phyloP scores from a whole-genome alignment of 2,113 vertebrate species.

The Bujurquina vittata region DNA sequence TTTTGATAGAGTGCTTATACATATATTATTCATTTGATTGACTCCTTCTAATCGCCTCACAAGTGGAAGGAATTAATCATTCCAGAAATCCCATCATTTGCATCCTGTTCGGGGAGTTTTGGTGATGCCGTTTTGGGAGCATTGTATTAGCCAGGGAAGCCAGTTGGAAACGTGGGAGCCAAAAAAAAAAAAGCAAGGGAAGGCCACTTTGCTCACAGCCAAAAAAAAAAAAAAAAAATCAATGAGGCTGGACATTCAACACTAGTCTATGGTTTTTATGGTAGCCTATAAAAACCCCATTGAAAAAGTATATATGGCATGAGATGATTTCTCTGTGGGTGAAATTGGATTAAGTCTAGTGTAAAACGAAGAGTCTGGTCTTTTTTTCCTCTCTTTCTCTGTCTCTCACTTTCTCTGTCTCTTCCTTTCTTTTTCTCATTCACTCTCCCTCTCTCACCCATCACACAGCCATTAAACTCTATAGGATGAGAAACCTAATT shows the following conservation, averaged over 20 bases:
- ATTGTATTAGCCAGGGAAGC: background rate
- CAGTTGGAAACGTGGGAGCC: conserved; percentile 23
- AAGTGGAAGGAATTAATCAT: conserved; percentile 73
- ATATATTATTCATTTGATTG: conserved; percentile 77
- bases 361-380: conserved; percentile 65
- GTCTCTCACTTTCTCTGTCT: background rate
- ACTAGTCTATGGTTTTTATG: conserved; percentile 69
- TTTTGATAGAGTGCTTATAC: conserved; percentile 51
- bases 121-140: background rate
- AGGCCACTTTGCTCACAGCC: conserved; percentile 28
- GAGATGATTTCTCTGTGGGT: conserved; percentile 70
- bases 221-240: conserved; percentile 60
- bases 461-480: conserved; percentile 61
- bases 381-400: conserved; percentile 24
- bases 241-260: conserved; percentile 71
- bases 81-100: conserved; percentile 60
- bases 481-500: conserved; percentile 72
- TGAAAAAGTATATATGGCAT: conserved; percentile 70
- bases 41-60: conserved; percentile 68
- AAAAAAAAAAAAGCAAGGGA: conserved; percentile 3
- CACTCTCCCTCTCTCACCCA: conserved; percentile 25
- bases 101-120: conserved; percentile 35
- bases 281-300: conserved; percentile 62
- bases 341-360: conserved; percentile 75
- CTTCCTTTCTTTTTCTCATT: background rate